Evolutionary conservation across 2,113 vertebrate species (phyloP), one percentile per base, ranked within the genome.

Genomic region (Acanthisitta chloris): DNA sequence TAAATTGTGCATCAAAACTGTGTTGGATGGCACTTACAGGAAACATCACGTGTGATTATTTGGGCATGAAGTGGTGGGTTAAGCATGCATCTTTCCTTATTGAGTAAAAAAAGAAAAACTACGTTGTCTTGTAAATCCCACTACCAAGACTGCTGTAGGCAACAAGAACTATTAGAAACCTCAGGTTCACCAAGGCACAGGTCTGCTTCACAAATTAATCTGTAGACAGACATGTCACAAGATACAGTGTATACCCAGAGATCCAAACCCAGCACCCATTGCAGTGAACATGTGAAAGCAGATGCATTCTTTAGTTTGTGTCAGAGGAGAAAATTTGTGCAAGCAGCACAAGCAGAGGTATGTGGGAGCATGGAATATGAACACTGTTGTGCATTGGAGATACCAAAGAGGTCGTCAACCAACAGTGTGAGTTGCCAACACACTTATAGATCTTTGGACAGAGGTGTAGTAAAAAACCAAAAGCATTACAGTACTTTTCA

Each of bases 321-420:
- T 67, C 70, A 59, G 45, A 85, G 64, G 33, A 55, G 34, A 55
- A 88, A 92, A 66, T 10, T 29, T 17, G 54, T 74, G 78, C 43
- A 69, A 70, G 78, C 17, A 85, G 74, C 58, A 18, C 10, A 45
- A 72, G 31, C 16, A 52, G 51, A 81, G 57, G 48, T 4, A 14
- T 0, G 14, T 14, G 69, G 31, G 36, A 58, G 29, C 34, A 57
- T 0, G 0, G 40, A 76, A 40, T 1, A 48, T n/a, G 45, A 13
- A 28, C 0, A 0, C 38, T 55, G 31, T 7, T 67, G 38, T 17
- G 59, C 46, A 8, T 20, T 73, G 28, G 0, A 54, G 69, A 48
- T 17, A 45, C 26, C 51, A 51, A 72, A 71, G 25, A 80, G 81
- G 69, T 76, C 49, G 38, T 16, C 70, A 88, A 40, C 11, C 8